Evolutionary conservation across 2,888 invertebrate genomes (phyloP), one percentile per base, ranked within the genome.

Genomic region (Oligia strigilis): DNA sequence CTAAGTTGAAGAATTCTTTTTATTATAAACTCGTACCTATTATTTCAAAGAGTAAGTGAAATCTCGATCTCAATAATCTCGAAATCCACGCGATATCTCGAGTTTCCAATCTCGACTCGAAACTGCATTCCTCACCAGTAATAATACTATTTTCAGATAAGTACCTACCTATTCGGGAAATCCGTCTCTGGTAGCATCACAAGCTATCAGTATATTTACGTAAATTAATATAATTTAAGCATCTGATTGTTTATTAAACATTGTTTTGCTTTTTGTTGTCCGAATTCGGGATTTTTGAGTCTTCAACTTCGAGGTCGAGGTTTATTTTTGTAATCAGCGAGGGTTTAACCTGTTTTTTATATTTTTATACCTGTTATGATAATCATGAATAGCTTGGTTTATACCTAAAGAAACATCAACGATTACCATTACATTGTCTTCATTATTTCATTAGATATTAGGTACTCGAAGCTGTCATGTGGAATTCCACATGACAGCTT

Each of bases 321-420:
- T 75, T 6, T 49, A 0, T 14, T 43, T 52, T 29, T 46, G 11
- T 55, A 4, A 0, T 19, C 11, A 36, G 46, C n/a, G 46, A 78
- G 36, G 66, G 77, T 55, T 75, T 43, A 29, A 49, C 76, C 77
- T 4, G 17, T 29, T 40, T 72, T 62, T 62, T 62, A n/a, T n/a
- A 60, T n/a, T 60, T 58, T n/a, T 58, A n/a, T 60, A 13, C 11
- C n/a, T n/a, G 58, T n/a, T 62, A 62, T 62, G 62, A 60, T 62
- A 23, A n/a, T 58, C 23, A 58, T 11, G 11, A 58, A 11, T 14
- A 62, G 6, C 62, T 62, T 14, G 6, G 5, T 29, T 29, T 14
- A 29, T 29, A 62, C 2, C 14, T 0, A 13, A 62, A 62, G 14
- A 62, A 62, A 14, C 62, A 29, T 62, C 5, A 62, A 6, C 6